Evolutionary conservation across 2,113 vertebrate species (phyloP), one percentile per base, ranked within the genome.

Genomic region (Apodemus sylvaticus): DNA sequence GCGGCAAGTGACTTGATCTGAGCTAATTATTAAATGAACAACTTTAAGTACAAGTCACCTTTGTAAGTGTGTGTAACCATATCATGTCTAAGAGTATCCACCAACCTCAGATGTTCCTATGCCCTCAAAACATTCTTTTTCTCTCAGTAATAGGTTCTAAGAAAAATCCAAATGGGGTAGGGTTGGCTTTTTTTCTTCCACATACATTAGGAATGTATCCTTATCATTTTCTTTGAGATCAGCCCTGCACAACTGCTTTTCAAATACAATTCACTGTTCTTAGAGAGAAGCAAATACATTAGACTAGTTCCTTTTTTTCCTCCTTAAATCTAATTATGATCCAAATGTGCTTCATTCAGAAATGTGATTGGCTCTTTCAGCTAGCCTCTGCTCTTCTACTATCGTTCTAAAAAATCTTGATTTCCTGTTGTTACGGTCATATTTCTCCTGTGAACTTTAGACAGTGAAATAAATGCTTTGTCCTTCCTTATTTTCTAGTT

Each of bases 401-500:
- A 95, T 96, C 97, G 95, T 96, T 81, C 36, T 79, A 13, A 95
- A 85, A 71, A 36, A 51, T 98, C 93, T 97, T 98, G 3, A 1
- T 97, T 98, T 97, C 97, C 98, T 97, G 3, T 97, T 95, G 0
- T 2, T 96, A 81, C 0, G 22, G 70, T 97, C 89, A 64, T 96
- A 90, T 96, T 98, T 96, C 90, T 96, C 89, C 95, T 96, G 95
- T 97, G 97, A 97, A 97, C 97, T 98, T 96, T 97, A 97, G 95
- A 97, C 89, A 92, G 97, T 97, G 93, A 96, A 98, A 95, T 98
- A 95, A 91, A 96, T 97, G 96, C 91, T 96, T 98, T 97, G 86
- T 95, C 93, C 89, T 95, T 51, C 86, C 92, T 97, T 98, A 96
- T 98, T 98, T 98, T 98, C 97, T 96, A 93, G 86, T 94, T 97